These are phyloP conservation scores for Hirudo medicinalis DNA, from an alignment of 1,140 invertebrate species.

Conservation along the genomic window DNA sequence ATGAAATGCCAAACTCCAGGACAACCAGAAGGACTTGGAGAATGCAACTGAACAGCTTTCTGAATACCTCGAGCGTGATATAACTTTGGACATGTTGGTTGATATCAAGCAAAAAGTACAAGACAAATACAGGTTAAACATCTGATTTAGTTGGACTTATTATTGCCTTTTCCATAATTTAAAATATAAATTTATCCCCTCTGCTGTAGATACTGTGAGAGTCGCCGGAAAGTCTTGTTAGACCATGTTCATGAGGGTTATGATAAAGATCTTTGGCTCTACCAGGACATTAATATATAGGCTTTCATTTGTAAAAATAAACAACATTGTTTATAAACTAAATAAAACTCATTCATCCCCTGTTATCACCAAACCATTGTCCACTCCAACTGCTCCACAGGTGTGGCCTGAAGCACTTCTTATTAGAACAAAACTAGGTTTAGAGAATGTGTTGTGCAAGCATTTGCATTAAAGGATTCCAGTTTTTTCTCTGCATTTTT, in stretches of 20 bases:
- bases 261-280: slow-evolving; percentile 92
- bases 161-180: background rate
- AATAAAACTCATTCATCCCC: no score
- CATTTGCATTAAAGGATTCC: no score
- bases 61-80: slow-evolving; percentile 93
- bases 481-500: no score
- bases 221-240: slow-evolving; percentile 76
- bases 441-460: no score
- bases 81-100: slow-evolving; percentile 88
- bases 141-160: background rate
- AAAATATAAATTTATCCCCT: no score
- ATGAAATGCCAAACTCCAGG: slow-evolving; percentile 41
- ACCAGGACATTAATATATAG: slow-evolving; percentile 27
- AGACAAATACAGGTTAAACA: slow-evolving; percentile 82
- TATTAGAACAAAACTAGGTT: no score
- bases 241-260: slow-evolving; percentile 97
- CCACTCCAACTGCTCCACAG: no score
- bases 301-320: slow-evolving; percentile 1
- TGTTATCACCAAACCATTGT: no score
- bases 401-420: no score
- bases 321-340: no score
- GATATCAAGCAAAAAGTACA: slow-evolving; percentile 99
- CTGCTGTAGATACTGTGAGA: slow-evolving; percentile 77
- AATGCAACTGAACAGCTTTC: slow-evolving; percentile 88
- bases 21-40: slow-evolving; percentile 96